Evolutionary conservation across 2,888 invertebrate species (phyloP), one percentile per base, ranked within the genome.

Genomic region (Idaea straminata): DNA sequence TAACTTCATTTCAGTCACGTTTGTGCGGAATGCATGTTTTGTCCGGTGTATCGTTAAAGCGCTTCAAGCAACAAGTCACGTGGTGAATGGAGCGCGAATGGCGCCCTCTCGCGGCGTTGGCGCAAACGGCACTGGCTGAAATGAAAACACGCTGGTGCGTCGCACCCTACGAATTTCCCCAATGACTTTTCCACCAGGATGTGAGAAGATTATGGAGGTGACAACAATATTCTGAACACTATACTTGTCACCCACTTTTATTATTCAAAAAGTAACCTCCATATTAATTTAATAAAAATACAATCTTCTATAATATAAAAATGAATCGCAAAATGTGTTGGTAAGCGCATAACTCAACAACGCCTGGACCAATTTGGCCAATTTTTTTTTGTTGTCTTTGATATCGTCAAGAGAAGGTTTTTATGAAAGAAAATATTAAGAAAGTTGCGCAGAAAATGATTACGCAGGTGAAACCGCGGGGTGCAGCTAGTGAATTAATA

Each of bases 121-220:
- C 87, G 85, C 83, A 85, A 85, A 83, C 88, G 86, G 81, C 83
- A 92, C 92, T 92, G 92, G 84, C 86, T 80, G 80, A 79, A 82
- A 83, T 82, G 87, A 88, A 88, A 90, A 89, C 84, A 85, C 86
- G 85, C 78, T 83, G 86, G 83, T 85, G 86, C 90, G 91, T 84
- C 90, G 88, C 91, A 84, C 92, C 90, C 90, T 83, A 86, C 90
- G 86, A 89, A 88, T 91, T 91, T 90, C 87, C 89, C 87, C 86
- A 83, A 84, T 88, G 89, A 89, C 87, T 91, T 91, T 91, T 87
- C 89, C 83, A 81, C 84, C 77, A 76, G 82, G 88, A 91, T 88
- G 86, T 84, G 73, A 72, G 86, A 91, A 89, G 75, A 71, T 72
- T 80, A 80, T 86, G 85, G 90, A 90, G 84, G 75, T 76, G 89